Evolutionary conservation across 1,140 invertebrate species (phyloP).

Genomic region (Drosophila arizonae): DNA sequence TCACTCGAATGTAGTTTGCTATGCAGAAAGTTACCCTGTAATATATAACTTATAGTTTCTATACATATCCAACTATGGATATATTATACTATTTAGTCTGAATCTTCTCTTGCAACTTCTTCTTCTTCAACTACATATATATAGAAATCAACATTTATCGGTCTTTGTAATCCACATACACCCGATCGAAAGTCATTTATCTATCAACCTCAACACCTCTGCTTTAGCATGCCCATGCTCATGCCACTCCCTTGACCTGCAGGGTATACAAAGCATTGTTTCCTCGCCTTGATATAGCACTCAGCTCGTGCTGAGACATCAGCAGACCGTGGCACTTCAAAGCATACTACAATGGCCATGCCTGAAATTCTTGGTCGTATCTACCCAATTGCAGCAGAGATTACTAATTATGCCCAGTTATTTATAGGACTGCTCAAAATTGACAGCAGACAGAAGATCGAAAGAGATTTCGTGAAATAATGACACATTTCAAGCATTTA

Average conservation of each 20-base stretch:
- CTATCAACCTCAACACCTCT: no score
- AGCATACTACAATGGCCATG: background rate
- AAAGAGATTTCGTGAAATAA: conserved; percentile 9
- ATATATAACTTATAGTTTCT: no score
- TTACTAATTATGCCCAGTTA: conserved; percentile 13
- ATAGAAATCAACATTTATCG: no score
- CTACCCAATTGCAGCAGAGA: background rate
- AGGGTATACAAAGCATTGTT: background rate
- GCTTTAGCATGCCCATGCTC: background rate
- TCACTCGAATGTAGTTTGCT: no score
- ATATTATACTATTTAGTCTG: no score
- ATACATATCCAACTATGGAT: no score
- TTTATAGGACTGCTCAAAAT: conserved; percentile 7
- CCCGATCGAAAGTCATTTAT: no score
- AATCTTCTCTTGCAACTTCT: no score
- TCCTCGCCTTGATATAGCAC: background rate
- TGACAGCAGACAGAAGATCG: background rate
- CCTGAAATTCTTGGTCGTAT: background rate
- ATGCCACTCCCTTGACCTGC: background rate
- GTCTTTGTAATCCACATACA: no score
- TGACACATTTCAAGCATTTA: conserved; percentile 2
- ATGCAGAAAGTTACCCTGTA: no score
- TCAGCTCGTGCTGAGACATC: background rate
- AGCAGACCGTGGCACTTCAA: background rate
- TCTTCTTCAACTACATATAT: no score